These are phyloP conservation scores for Nomia melanderi DNA, from an alignment of 1,140 invertebrate genomes.

Conservation along the genomic window DNA sequence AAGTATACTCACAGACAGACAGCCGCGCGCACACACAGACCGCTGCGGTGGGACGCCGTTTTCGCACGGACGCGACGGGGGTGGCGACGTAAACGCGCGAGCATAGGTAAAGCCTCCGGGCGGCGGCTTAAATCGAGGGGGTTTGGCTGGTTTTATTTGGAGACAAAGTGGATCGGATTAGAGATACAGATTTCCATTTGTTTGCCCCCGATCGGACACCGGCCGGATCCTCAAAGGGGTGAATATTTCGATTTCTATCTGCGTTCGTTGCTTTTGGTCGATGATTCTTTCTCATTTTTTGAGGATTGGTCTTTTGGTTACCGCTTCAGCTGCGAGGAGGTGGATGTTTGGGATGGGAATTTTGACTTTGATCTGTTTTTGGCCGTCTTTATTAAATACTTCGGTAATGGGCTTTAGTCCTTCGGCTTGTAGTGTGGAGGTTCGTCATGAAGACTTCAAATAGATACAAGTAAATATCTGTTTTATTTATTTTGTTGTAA, in stretches of 20 bases:
- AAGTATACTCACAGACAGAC: constrained; percentile 20
- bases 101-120: constrained; percentile 58
- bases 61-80: constrained; percentile 29
- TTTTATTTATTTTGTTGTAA: too few species aligned
- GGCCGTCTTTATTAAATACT: too few species aligned
- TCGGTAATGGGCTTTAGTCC: too few species aligned
- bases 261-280: background rate
- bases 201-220: constrained; percentile 44
- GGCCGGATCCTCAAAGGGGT: background rate
- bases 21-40: background rate
- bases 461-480: too few species aligned
- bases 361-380: too few species aligned
- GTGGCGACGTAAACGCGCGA: constrained; percentile 44
- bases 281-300: background rate
- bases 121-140: constrained; percentile 68
- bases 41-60: constrained; percentile 3
- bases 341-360: too few species aligned
- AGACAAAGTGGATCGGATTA: constrained; percentile 76
- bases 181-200: constrained; percentile 76
- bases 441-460: too few species aligned
- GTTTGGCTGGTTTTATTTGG: constrained; percentile 72
- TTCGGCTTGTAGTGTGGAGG: too few species aligned
- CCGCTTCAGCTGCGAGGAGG: too few species aligned
- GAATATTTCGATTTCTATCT: background rate
- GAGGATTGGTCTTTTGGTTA: too few species aligned